phyloP scores from a whole-genome alignment of 2,113 vertebrate genomes.

The Chaetorhynchus papuensis region DNA sequence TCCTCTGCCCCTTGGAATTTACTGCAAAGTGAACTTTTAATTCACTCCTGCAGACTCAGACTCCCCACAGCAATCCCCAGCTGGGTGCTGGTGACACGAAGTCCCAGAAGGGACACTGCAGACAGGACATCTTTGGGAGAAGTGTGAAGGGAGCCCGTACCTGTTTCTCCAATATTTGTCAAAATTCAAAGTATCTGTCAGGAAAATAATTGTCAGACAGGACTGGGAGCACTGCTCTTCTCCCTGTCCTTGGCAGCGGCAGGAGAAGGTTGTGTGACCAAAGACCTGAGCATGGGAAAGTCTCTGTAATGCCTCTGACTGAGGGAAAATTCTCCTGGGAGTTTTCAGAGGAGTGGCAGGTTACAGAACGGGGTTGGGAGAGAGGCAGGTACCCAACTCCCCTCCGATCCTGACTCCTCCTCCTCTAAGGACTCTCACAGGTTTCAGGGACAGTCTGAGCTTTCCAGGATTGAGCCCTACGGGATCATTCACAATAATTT shows the following conservation, averaged over 20 bases:
- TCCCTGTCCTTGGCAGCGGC: neutral
- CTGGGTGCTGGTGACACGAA: neutral
- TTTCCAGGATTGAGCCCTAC: rapidly evolving
- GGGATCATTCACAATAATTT: neutral
- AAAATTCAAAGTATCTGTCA: neutral
- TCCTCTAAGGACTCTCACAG: neutral
- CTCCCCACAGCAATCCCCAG: too few relatives aligned
- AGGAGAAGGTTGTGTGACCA: neutral
- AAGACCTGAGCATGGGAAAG: neutral
- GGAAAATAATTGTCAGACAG: neutral
- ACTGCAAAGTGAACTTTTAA: neutral
- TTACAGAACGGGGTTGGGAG: neutral
- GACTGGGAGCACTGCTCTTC: neutral
- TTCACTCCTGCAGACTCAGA: neutral
- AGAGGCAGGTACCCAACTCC: neutral
- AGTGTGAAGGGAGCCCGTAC: neutral
- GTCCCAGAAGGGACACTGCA: neutral
- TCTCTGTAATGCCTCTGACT: rapidly evolving
- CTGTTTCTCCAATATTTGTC: neutral
- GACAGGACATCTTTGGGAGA: rapidly evolving
- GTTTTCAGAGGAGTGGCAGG: neutral
- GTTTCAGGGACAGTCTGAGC: rapidly evolving
- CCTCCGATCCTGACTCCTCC: rapidly evolving
- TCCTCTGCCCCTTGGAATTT: neutral
- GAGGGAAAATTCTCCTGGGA: neutral